phyloP scores from a whole-genome alignment of 2,113 vertebrate species.

The Progne subis region DNA sequence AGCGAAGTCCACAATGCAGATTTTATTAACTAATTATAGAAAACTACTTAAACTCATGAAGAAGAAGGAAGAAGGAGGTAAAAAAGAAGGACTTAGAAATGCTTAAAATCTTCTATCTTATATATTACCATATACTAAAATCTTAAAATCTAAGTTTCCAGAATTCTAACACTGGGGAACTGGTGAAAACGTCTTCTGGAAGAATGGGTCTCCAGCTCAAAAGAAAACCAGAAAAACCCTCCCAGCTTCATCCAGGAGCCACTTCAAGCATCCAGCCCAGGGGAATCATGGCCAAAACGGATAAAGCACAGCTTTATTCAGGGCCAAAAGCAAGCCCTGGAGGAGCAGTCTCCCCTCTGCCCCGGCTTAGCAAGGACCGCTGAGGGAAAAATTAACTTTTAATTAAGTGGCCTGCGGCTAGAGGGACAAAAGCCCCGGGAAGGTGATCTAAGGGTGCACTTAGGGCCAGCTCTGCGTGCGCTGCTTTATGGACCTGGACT shows the following conservation, averaged over 20 bases:
- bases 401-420: neutral
- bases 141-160: too few species aligned
- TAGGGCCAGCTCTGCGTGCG: neutral
- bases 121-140: too few species aligned
- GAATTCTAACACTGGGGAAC: neutral
- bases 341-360: neutral
- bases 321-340: neutral
- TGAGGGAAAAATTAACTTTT: neutral
- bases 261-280: neutral
- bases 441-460: neutral
- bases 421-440: neutral
- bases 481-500: neutral
- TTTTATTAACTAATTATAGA: too few species aligned
- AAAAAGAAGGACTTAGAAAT: too few species aligned
- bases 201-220: neutral
- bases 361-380: neutral
- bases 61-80: too few species aligned
- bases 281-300: neutral
- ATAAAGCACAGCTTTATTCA: neutral
- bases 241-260: neutral
- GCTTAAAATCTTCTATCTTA: too few species aligned
- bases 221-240: neutral
- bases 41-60: too few species aligned
- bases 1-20: too few species aligned
- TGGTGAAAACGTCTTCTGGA: neutral